Conservation (phyloP, 2,888 invertebrate genomes). For the Capitulum mitella region DNA sequence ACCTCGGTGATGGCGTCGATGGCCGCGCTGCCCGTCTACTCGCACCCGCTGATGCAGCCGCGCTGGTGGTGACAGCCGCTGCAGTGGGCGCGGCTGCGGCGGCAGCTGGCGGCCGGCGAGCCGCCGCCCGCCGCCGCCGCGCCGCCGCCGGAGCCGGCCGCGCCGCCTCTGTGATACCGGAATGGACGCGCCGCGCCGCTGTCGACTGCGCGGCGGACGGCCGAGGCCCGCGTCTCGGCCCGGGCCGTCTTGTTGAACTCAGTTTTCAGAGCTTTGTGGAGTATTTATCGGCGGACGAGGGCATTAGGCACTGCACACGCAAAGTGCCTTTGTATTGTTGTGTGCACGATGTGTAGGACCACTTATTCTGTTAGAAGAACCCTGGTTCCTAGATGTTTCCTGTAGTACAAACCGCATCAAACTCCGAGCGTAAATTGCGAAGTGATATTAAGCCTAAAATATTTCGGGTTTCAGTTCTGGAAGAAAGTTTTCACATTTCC, state of each 20-base stretch:
- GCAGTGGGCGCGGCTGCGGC: not conserved
- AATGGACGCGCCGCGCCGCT: no score
- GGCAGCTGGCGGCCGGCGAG: not conserved
- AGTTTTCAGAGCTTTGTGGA: not conserved
- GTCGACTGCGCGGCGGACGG: no score
- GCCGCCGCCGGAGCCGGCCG: not conserved
- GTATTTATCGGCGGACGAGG: not conserved
- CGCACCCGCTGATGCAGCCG: conserved; percentile 18
- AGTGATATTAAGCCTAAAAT: no score
- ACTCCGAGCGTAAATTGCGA: no score
- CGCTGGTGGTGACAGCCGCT: conserved; percentile 23
- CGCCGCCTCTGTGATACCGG: no score
- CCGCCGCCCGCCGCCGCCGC: not conserved
- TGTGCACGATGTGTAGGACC: not conserved
- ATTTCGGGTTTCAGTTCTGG: not conserved
- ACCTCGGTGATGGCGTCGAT: not conserved
- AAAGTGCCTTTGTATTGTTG: conserved; percentile 8
- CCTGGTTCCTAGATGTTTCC: not conserved
- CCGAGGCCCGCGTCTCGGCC: not conserved
- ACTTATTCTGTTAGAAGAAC: not conserved
- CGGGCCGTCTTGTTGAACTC: conserved; percentile 8
- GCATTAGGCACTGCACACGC: not conserved
- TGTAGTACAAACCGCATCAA: not conserved
- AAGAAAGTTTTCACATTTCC: not conserved
- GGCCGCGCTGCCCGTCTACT: conserved; percentile 13